A percentile compares a stretch with the other conserved stretches of the same genome.
These are phyloP conservation scores for Helobdella robusta DNA, from an alignment of 2,888 invertebrate species.

Conservation along the genomic window DNA sequence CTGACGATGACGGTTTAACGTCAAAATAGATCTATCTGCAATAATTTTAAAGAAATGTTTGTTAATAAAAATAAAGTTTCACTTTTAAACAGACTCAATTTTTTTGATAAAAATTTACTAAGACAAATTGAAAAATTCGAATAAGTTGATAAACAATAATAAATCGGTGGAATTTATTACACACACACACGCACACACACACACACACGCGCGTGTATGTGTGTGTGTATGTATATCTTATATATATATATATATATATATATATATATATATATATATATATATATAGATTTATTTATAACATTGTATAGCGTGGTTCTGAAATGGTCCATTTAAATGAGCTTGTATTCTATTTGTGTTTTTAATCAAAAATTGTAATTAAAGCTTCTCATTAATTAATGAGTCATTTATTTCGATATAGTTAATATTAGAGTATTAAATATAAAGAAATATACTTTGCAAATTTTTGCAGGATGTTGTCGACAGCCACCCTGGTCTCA, in stretches of 20 bases:
- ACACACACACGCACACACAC: conserved; percentile 23
- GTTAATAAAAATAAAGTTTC: too few species aligned
- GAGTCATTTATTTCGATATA: too few species aligned
- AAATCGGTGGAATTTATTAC: not conserved
- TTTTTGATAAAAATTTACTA: too few species aligned
- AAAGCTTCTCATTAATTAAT: too few species aligned
- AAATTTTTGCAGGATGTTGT: conserved; percentile 27
- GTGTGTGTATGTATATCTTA: conserved; percentile 27
- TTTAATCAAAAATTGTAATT: too few species aligned
- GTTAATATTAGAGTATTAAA: not conserved
- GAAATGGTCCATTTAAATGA: not conserved
- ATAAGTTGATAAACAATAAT: too few species aligned
- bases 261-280: conserved; percentile 21
- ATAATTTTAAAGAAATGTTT: too few species aligned
- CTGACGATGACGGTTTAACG: too few species aligned
- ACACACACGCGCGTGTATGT: conserved; percentile 16
- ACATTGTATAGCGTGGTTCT: not conserved
- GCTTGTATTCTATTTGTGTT: too few species aligned
- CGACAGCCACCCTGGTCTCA: conserved; percentile 28
- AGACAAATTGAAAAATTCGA: too few species aligned
- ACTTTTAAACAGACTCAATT: too few species aligned
- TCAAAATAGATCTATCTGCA: too few species aligned
- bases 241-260: conserved; percentile 25
- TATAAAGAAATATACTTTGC: not conserved
- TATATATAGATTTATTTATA: not conserved